Evolutionary conservation across 2,113 vertebrate genomes (phyloP).

Genomic region (Oenanthe oenanthe): DNA sequence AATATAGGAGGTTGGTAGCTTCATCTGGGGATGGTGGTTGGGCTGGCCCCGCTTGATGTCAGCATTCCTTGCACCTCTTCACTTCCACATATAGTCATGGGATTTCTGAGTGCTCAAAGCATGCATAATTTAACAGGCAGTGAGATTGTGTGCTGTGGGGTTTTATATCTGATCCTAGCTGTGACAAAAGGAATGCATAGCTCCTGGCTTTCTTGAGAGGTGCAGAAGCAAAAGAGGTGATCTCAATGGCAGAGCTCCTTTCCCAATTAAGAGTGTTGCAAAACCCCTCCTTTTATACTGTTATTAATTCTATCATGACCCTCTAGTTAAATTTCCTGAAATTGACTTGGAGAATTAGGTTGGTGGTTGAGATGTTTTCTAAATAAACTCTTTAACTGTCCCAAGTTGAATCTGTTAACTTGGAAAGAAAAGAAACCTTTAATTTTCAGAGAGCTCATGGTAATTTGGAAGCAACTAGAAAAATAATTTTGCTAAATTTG

Average conservation of each 20-base stretch:
- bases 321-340: neutral
- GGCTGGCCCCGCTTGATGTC: neutral
- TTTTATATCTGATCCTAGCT: neutral
- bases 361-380: neutral
- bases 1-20: neutral
- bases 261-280: neutral
- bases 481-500: neutral
- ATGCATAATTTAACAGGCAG: neutral
- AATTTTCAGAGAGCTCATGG: neutral
- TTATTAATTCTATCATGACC: neutral
- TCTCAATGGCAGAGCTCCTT: neutral
- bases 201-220: neutral
- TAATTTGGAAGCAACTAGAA: neutral
- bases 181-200: neutral
- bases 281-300: neutral
- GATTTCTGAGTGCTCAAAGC: neutral
- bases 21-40: neutral
- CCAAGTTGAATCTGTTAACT: neutral
- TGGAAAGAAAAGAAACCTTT: neutral
- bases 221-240: neutral
- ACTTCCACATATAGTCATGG: neutral
- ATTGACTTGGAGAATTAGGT: neutral
- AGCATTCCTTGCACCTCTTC: neutral
- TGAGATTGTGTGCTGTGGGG: neutral
- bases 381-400: neutral